Conservation (phyloP, 2,888 invertebrate genomes). For the Barypeithes pellucidus region DNA sequence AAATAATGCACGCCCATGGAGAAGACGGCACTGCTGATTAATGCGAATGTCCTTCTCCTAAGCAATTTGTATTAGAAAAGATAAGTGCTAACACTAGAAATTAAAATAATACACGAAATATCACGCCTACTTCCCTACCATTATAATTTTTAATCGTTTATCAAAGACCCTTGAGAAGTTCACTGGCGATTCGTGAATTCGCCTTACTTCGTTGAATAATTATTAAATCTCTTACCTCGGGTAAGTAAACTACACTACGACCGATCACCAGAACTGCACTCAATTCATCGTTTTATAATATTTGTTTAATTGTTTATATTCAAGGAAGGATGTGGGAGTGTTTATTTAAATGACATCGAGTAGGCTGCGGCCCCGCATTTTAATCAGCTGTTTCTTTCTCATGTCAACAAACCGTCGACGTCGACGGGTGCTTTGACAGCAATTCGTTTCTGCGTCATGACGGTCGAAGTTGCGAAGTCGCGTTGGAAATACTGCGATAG, state of each 20-base stretch:
- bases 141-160: neutral
- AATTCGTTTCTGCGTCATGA: too few relatives aligned
- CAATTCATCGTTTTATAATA: constrained; percentile 25
- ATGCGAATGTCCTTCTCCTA: too few relatives aligned
- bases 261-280: constrained; percentile 26
- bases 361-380: constrained; percentile 50
- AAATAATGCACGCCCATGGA: too few relatives aligned
- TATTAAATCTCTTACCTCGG: constrained; percentile 15
- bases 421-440: constrained; percentile 18
- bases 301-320: constrained; percentile 35
- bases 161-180: constrained; percentile 18
- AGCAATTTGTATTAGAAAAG: too few relatives aligned
- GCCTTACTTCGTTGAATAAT: constrained; percentile 7
- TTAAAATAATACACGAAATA: neutral
- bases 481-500: too few relatives aligned
- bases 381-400: constrained; percentile 55
- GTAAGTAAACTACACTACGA: constrained; percentile 36
- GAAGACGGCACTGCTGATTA: too few relatives aligned
- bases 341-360: constrained; percentile 48
- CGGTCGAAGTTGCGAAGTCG: too few relatives aligned
- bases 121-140: neutral
- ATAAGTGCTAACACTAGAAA: neutral
- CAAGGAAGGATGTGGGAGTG: constrained; percentile 51
- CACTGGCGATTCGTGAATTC: constrained; percentile 22
- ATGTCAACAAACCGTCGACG: constrained; percentile 44